A percentile compares a stretch with the other conserved stretches of the same genome.
Evolutionary conservation across 2,113 vertebrate species (phyloP).

Genomic region (Erythrolamprus reginae): DNA sequence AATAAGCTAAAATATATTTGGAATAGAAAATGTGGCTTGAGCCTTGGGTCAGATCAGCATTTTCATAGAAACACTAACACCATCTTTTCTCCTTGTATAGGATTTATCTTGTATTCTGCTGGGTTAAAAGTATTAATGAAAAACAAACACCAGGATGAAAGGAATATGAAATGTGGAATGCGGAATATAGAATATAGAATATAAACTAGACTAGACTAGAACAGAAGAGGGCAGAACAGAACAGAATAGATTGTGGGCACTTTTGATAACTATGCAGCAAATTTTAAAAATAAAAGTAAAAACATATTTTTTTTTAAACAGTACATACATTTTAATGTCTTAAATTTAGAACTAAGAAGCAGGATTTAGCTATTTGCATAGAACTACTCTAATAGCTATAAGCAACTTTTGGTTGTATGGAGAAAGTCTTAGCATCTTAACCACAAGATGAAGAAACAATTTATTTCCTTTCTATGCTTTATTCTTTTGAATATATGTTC

Average conservation of each 20-base stretch:
- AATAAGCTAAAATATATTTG: neutral
- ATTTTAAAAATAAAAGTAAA: neutral
- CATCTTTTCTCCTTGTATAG: fast-evolving
- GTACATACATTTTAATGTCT: slow-evolving; percentile 5
- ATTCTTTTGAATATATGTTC: slow-evolving; percentile 18
- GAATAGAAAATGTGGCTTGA: neutral
- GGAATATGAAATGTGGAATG: too few species aligned
- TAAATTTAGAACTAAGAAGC: slow-evolving; percentile 27
- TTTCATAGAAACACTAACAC: neutral
- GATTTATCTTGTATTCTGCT: neutral
- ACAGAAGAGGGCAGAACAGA: too few species aligned
- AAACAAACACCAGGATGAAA: neutral
- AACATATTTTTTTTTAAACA: slow-evolving; percentile 2
- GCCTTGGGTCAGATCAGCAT: neutral
- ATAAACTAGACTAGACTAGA: too few species aligned
- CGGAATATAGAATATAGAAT: too few species aligned
- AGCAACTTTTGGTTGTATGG: neutral
- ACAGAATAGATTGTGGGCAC: neutral
- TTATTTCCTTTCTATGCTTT: slow-evolving; percentile 4
- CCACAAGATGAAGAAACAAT: neutral
- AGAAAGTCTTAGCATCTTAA: neutral
- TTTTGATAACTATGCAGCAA: slow-evolving; percentile 5
- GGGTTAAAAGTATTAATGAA: neutral
- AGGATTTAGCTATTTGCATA: slow-evolving; percentile 3
- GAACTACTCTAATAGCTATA: slow-evolving; percentile 17